phyloP scores from a whole-genome alignment of 2,113 vertebrate species.

The Cebus imitator region DNA sequence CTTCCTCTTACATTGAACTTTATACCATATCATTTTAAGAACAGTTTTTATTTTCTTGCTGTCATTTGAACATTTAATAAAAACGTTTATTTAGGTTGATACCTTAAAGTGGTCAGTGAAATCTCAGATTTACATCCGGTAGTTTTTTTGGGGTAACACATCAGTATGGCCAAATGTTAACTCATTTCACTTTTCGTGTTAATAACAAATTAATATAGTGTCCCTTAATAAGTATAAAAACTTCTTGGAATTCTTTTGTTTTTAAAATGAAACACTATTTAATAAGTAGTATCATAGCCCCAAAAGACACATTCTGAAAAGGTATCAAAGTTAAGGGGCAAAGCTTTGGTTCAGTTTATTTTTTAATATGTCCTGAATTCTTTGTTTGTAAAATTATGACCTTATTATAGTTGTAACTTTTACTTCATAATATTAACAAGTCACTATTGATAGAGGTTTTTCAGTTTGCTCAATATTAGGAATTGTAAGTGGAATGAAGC shows the following conservation, averaged over 20 bases:
- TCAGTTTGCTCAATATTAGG: constrained; percentile 72
- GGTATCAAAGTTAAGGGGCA: not conserved
- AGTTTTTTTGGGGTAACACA: constrained; percentile 9
- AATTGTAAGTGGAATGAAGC: constrained; percentile 80
- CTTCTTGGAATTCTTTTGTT: constrained; percentile 15
- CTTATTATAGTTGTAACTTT: not conserved
- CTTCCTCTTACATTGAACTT: not conserved
- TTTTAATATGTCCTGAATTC: not conserved
- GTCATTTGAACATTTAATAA: constrained; percentile 29
- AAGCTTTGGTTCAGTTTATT: not conserved
- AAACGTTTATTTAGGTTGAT: constrained; percentile 43
- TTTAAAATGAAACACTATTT: constrained; percentile 22
- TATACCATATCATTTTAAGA: not conserved
- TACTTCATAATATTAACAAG: constrained; percentile 70
- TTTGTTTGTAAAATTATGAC: not conserved
- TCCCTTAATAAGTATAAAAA: constrained; percentile 20
- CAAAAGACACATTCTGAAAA: not conserved
- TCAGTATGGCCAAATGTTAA: not conserved
- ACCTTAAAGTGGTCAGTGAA: not conserved
- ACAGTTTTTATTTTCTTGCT: constrained; percentile 35
- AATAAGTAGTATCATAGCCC: not conserved
- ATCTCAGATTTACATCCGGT: constrained; percentile 16
- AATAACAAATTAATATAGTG: not conserved
- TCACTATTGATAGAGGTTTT: constrained; percentile 68
- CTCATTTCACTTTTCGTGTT: not conserved